phyloP scores from a whole-genome alignment of 2,888 invertebrate species.

The Lasioglossum leucozonium region DNA sequence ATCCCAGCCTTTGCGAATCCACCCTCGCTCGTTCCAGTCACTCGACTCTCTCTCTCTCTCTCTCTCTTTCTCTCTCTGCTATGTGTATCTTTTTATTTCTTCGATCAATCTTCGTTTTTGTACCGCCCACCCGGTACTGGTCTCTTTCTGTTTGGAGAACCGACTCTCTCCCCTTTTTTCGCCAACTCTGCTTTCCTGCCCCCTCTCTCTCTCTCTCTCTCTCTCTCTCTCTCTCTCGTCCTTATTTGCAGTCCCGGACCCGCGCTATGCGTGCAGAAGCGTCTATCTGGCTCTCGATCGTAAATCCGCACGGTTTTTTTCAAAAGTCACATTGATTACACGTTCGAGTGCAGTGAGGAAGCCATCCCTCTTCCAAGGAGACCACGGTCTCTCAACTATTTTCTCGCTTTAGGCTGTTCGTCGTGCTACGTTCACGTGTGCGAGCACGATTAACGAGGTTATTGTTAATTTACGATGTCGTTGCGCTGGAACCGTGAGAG shows the following conservation, averaged over 20 bases:
- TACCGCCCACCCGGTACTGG: background rate
- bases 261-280: background rate
- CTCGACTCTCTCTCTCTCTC: background rate
- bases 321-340: constrained; percentile 26
- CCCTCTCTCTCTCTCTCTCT: background rate
- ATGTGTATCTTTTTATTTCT: constrained; percentile 45
- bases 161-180: constrained; percentile 6
- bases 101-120: constrained; percentile 56
- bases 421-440: background rate
- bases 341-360: constrained; percentile 32
- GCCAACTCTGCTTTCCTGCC: background rate
- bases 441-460: background rate
- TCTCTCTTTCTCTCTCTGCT: background rate
- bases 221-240: background rate
- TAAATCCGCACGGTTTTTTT: constrained; percentile 26
- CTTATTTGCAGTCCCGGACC: constrained; percentile 10
- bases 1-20: constrained; percentile 9
- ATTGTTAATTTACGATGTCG: no score
- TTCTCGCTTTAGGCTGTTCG: background rate
- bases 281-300: background rate
- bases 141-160: constrained; percentile 34
- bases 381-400: background rate
- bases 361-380: constrained; percentile 11
- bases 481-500: no score
- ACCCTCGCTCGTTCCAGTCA: constrained; percentile 2